Evolutionary conservation across 2,888 invertebrate genomes (phyloP).

Genomic region (Parnassius apollo): DNA sequence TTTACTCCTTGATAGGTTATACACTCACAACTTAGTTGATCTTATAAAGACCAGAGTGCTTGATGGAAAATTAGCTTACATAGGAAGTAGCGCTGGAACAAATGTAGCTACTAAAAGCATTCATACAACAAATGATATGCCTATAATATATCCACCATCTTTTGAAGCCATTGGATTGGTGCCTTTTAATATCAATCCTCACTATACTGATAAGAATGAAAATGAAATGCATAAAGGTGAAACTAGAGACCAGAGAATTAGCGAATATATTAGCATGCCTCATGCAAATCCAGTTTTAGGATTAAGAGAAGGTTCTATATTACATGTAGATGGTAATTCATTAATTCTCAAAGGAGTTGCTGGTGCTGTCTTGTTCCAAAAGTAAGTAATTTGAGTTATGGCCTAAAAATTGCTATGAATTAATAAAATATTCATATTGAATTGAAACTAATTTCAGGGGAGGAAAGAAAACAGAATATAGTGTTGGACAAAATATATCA

Average conservation of each 20-base stretch:
- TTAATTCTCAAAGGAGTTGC: constrained; percentile 83
- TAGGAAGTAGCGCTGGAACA: constrained; percentile 91
- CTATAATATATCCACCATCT: constrained; percentile 88
- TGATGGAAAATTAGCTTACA: constrained; percentile 84
- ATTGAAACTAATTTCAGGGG: constrained; percentile 64
- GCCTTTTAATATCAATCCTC: constrained; percentile 93
- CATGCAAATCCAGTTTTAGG: constrained; percentile 84
- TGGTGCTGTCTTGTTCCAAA: constrained; percentile 83
- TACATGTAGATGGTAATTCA: constrained; percentile 81
- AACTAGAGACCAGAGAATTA: constrained; percentile 87
- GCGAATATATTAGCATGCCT: constrained; percentile 84
- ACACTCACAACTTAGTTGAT: constrained; percentile 84
- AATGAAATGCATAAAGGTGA: constrained; percentile 87
- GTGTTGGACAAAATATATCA: constrained; percentile 82
- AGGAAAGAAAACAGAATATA: constrained; percentile 73
- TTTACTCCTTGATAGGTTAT: constrained; percentile 84
- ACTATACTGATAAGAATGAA: constrained; percentile 85
- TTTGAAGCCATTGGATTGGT: constrained; percentile 87
- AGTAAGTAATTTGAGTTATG: constrained; percentile 68
- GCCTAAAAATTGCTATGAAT: neutral
- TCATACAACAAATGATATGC: constrained; percentile 94
- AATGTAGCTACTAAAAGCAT: constrained; percentile 91
- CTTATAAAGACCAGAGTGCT: constrained; percentile 83
- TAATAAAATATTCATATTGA: no score
- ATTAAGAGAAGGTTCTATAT: constrained; percentile 85